phyloP scores from a whole-genome alignment of 1,140 invertebrate species.

The Galleria mellonella region DNA sequence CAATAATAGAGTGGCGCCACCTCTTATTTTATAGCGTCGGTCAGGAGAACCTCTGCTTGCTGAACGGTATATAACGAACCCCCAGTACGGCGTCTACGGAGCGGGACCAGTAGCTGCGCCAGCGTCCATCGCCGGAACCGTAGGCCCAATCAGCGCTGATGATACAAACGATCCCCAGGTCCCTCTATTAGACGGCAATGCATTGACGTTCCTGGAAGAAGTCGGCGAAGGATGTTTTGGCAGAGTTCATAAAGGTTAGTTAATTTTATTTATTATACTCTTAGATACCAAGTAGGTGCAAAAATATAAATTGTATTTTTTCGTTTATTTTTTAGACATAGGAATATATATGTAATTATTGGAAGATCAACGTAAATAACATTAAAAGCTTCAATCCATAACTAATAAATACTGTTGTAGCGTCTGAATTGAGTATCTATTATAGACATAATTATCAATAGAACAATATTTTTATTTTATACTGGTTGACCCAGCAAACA shows the following conservation, averaged over 20 bases:
- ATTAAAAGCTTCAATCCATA: no score
- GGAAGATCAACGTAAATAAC: no score
- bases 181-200: conserved; percentile 77
- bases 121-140: not conserved
- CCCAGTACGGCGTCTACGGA: conserved; percentile 80
- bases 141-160: conserved; percentile 25
- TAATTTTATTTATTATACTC: not conserved
- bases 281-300: no score
- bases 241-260: conserved; percentile 90
- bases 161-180: conserved; percentile 67
- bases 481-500: no score
- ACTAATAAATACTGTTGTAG: no score
- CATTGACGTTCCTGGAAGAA: conserved; percentile 82
- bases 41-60: conserved; percentile 77
- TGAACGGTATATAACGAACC: conserved; percentile 85
- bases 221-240: conserved; percentile 94
- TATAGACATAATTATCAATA: no score
- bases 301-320: no score
- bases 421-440: no score
- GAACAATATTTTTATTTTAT: no score
- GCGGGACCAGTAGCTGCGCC: conserved; percentile 27
- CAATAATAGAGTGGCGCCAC: not conserved
- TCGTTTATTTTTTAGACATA: no score
- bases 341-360: no score
- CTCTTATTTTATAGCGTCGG: conserved; percentile 51